These are phyloP conservation scores for Phania funesta DNA, from an alignment of 2,888 invertebrate species.

Conservation along the genomic window DNA sequence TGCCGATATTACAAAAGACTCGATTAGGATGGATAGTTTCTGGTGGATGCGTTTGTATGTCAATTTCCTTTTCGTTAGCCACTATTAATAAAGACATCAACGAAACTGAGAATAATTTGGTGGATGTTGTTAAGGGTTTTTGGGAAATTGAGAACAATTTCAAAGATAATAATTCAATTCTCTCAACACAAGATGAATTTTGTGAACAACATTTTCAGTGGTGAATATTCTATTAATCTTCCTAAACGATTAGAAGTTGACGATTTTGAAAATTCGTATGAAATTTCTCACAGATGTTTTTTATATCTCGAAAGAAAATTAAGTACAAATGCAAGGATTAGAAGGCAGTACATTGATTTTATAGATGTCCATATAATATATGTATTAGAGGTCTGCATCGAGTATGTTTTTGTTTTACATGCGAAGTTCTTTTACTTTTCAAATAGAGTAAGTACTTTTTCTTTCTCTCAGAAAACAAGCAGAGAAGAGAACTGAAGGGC, in stretches of 20 bases:
- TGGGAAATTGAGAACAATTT: constrained; percentile 61
- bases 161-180: neutral
- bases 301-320: constrained; percentile 51
- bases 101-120: neutral
- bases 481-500: too few relatives aligned
- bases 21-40: constrained; percentile 65
- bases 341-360: constrained; percentile 20
- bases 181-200: constrained; percentile 1
- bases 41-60: constrained; percentile 31
- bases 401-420: too few relatives aligned
- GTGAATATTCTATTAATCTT: constrained; percentile 28
- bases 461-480: too few relatives aligned
- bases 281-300: constrained; percentile 40
- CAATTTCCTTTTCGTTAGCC: neutral
- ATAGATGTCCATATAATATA: too few relatives aligned
- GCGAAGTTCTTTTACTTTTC: too few relatives aligned
- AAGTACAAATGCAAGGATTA: neutral
- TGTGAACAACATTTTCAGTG: constrained; percentile 50
- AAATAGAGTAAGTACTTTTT: too few relatives aligned
- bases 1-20: constrained; percentile 65
- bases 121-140: constrained; percentile 43
- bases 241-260: neutral
- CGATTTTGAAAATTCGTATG: constrained; percentile 51
- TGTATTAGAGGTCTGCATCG: too few relatives aligned
- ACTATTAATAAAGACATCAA: neutral